Evolutionary conservation across 1,140 invertebrate species (phyloP), one percentile per base, ranked within the genome.

Genomic region (Atta colombica): DNA sequence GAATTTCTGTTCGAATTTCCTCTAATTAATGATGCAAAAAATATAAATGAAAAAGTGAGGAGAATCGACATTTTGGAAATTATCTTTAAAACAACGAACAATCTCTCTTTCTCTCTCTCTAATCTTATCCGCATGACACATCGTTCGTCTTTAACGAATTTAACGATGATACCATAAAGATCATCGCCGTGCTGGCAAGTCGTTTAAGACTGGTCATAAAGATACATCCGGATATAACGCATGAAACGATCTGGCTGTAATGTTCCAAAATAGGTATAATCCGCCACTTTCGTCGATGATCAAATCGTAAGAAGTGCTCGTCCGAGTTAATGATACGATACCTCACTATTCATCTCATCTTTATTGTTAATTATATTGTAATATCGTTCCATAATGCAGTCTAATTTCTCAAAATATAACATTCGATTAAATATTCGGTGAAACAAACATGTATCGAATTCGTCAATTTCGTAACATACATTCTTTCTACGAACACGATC

Each of bases 71-170:
- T 82, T 77, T 89, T 28, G 66, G 49, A n/a, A 78, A 89, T 14
- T 60, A 39, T 10, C 16, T 39, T 12, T 45, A 45, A 3, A 2
- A 16, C 5, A 1, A 12, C 5, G 14, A 21, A 14, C 35, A 18
- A 8, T 25, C 25, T 25, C 25, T 25, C 25, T 25, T 0, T 25
- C 25, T 25, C 25, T 25, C 25, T 25, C 1, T 3, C 12, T 87
- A 90, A 90, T 90, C 89, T 90, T 90, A 90, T 90, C 88, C 78
- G 3, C 28, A 12, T 58, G 80, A 84, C 89, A 87, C 88, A 55
- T 90, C 89, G 88, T 90, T 82, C 77, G 80, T 89, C 69, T 87
- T 85, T 87, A 89, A 87, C 85, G 78, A 80, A 85, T 89, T 90
- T 90, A 90, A 90, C 86, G 89, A 87, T 81, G 55, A 85, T 63